Base-by-base conservation (phyloP, 2,888 invertebrate species). In the Gymnosoma rotundatum region DNA sequence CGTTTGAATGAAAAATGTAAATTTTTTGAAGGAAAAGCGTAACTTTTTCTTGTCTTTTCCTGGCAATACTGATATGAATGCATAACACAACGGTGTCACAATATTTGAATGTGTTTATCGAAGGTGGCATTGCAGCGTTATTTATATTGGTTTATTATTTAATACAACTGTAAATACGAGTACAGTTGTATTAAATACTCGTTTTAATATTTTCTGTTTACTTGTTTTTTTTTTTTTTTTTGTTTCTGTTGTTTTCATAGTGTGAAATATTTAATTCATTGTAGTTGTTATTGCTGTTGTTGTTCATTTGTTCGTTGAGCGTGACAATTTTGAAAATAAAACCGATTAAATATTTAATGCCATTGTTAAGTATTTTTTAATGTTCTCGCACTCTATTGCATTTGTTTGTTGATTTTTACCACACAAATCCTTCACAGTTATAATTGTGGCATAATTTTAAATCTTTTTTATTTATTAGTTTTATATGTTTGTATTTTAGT, bases 281-380 rank as follows among this genome's bases (percentile, higher is more conserved):
- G 52, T 50, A 38, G 60, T 63, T 52, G 32, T 61, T 18, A n/a
- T 36, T 52, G n/a, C 9, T 42, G 50, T 42, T 42, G 50, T 42
- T 70, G 75, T 76, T 82, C 66, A 76, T 83, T 73, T 83, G 52
- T 66, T 20, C 64, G 67, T 64, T 73, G 82, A 83, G 82, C 78
- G 76, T 76, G 76, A 83, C 76, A 83, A 83, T 78, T 66, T 76
- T 78, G 61, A 73, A 78, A 73, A 78, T 78, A 78, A 78, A 78
- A 83, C 72, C 78, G 82, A 83, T 83, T 83, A 76, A 83, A 61
- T 72, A 66, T 76, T 78, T 81, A 72, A 83, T 83, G 54, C 78
- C 70, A 56, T 78, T 78, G 72, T 83, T 72, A 83, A 83, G 66
- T 72, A 70, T 67, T 58, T 82, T 82, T 72, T 76, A 72, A 76